Base-by-base conservation (phyloP, 1,140 invertebrate species). In the Globodera ellingtonae region DNA sequence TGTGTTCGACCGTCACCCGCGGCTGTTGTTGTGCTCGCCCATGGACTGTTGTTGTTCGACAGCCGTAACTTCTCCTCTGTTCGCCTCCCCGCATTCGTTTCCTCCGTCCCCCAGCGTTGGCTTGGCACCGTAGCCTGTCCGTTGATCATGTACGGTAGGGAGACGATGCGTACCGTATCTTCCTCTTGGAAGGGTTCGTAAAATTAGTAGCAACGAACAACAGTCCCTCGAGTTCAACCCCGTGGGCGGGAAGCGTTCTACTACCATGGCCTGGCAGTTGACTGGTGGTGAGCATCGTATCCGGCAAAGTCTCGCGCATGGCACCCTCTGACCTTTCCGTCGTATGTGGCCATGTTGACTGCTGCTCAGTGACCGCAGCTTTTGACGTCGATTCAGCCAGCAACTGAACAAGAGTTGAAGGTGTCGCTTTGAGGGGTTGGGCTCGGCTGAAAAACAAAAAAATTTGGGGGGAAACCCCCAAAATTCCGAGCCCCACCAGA, bases 401-500 rank as follows among this genome's bases (percentile, higher is more conserved):
- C 56, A 62, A 62, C 18, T 18, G 56, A 15, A 62, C 56, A 62
- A 13, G 10, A 2, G 56, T 62, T 10, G 56, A 18, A 62, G 13
- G 56, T 18, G 18, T 10, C 56, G 15, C 5, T 9, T 52, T 52
- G 50, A 13, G 7, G 56, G 56, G 18, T 62, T 62, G 10, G 56
- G 15, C 56, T 13, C 10, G 56, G 18, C 56, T 62, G 18, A 62
- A 62, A 62, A 18, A 15, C 56, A 13, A 18, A 62, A 62, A 62
- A 62, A 18, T 62, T 10, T 62, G 10, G 56, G 6, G n/a, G 15
- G 5, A 10, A 15, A 15, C 4, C 56, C 56, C 13, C 10, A 6
- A 18, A 15, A 18, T 62, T 62, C 56, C 10, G 10, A 15, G 13
- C 75, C 75, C 75, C 75, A 77, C 62, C 46, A 44, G 7, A 77